phyloP scores from a whole-genome alignment of 1,140 invertebrate genomes.

The Pygmarrhopalites habei region DNA sequence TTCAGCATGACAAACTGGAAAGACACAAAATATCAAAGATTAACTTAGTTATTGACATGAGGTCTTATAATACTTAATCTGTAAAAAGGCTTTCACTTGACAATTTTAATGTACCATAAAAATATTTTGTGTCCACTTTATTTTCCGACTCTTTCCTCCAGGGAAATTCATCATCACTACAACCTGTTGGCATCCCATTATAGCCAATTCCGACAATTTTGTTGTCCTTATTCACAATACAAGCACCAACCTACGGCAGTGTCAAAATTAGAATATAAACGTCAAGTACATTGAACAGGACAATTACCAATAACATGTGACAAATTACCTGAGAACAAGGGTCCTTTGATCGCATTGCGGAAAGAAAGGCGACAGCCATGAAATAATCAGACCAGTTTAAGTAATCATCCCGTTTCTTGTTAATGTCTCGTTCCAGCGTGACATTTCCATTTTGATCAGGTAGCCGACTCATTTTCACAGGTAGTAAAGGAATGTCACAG shows the following conservation, averaged over 20 bases:
- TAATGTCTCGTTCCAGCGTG: not conserved
- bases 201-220: constrained; percentile 89
- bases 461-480: too few relatives aligned
- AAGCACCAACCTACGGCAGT: constrained; percentile 73
- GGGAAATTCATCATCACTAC: constrained; percentile 77
- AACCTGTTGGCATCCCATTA: constrained; percentile 89
- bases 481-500: too few relatives aligned
- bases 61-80: too few relatives aligned
- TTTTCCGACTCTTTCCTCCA: constrained; percentile 61
- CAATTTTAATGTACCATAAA: constrained; percentile 84
- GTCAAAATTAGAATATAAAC: not conserved
- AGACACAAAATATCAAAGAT: too few relatives aligned
- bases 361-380: constrained; percentile 77
- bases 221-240: constrained; percentile 81
- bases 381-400: constrained; percentile 86
- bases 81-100: too few relatives aligned
- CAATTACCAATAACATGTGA: too few relatives aligned
- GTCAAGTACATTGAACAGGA: not conserved
- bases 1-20: constrained; percentile 92
- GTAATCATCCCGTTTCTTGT: constrained; percentile 51
- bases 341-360: constrained; percentile 88
- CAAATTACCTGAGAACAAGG: constrained; percentile 66
- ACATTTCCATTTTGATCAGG: not conserved
- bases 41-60: too few relatives aligned
- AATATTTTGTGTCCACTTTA: constrained; percentile 66